Conservation (phyloP, 2,888 invertebrate species). For the Scaptomyza polygonia region DNA sequence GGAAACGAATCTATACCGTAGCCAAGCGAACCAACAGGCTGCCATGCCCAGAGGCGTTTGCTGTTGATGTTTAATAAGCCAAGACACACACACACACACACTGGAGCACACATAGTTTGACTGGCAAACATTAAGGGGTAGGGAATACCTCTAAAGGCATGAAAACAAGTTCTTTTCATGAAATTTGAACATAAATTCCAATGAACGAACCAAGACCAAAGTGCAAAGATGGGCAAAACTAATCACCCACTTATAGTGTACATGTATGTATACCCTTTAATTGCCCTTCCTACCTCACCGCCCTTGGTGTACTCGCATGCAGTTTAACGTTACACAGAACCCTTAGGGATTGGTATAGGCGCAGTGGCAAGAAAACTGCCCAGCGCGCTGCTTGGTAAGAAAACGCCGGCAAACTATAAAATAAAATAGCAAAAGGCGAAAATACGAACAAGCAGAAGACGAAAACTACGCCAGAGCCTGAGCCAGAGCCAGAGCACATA, state of each 20-base stretch:
- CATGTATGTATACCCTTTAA: background rate
- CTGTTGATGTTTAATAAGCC: conserved; percentile 72
- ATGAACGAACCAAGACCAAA: conserved; percentile 72
- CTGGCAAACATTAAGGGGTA: conserved; percentile 28
- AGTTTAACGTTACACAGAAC: conserved; percentile 67
- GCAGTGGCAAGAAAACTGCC: conserved; percentile 61
- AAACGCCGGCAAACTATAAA: conserved; percentile 54
- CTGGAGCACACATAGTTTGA: conserved; percentile 7
- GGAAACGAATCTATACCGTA: conserved; percentile 14
- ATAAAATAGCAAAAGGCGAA: conserved; percentile 33
- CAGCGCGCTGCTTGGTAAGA: conserved; percentile 51
- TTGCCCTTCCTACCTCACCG: background rate
- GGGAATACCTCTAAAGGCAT: conserved; percentile 44
- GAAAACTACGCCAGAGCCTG: conserved; percentile 28
- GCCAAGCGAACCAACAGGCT: conserved; percentile 22
- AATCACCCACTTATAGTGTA: conserved; percentile 8
- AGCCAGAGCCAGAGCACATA: conserved; percentile 32
- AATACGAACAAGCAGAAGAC: background rate
- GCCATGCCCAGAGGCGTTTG: conserved; percentile 58
- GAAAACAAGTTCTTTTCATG: conserved; percentile 73
- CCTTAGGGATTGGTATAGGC: conserved; percentile 50
- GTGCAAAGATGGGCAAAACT: conserved; percentile 53
- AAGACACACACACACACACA: conserved; percentile 37
- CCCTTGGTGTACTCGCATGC: conserved; percentile 44
- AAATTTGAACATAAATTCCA: conserved; percentile 75